Percentiles rank a stretch among this genome's conserved stretches.
phyloP scores from a whole-genome alignment of 2,113 vertebrate species.

The Pygoscelis adeliae region DNA sequence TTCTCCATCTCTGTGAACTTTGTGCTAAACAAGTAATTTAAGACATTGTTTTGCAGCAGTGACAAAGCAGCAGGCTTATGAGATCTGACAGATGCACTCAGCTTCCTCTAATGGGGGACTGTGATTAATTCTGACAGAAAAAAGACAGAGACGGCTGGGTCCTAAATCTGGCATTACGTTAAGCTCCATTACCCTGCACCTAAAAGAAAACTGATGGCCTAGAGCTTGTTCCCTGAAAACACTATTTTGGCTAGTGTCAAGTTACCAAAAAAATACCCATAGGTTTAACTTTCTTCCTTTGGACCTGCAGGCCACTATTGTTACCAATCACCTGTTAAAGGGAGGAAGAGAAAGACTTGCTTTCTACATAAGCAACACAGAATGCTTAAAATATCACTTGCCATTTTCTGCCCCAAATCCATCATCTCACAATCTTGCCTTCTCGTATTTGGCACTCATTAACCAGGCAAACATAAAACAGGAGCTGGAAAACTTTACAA shows the following conservation, averaged over 20 bases:
- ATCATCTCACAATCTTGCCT: background rate
- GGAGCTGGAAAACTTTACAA: background rate
- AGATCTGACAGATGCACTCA: background rate
- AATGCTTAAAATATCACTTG: conserved; percentile 5
- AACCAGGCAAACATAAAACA: background rate
- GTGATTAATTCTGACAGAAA: background rate
- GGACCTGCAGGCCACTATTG: background rate
- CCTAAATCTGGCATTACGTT: background rate
- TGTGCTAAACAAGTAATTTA: background rate
- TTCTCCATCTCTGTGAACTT: background rate
- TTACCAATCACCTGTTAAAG: background rate
- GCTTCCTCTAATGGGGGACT: background rate
- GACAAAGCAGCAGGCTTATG: background rate
- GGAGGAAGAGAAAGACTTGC: background rate
- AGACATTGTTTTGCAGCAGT: background rate
- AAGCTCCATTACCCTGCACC: background rate
- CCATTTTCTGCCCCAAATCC: conserved; percentile 31
- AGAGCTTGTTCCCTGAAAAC: background rate
- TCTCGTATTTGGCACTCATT: background rate
- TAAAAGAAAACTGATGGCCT: background rate
- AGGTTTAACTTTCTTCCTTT: background rate
- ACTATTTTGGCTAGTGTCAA: background rate
- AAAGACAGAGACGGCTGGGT: background rate
- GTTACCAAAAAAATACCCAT: background rate
- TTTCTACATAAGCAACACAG: background rate